Base-by-base conservation (phyloP, 2,797 vertebrate genomes). In the Pogonophryne albipinna region DNA sequence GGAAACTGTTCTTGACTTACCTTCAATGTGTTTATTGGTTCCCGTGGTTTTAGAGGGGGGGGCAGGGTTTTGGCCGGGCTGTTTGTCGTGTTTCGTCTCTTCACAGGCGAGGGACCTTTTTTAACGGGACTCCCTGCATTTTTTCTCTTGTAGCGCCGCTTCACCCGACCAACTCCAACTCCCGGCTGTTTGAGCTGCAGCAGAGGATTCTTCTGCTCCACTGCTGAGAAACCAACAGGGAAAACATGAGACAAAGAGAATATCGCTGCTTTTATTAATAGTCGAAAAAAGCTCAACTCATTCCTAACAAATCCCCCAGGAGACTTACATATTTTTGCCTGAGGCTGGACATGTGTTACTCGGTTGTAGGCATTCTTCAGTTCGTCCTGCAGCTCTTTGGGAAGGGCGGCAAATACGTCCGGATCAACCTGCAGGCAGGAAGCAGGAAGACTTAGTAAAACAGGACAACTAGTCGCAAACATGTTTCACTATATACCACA, bases 391-490 rank as follows among this genome's bases (percentile, higher is more conserved):
- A 99, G 93, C 85, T 99, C 98, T 87, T 91, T 93, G 71, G 98
- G 98, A 64, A 99, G 94, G 2, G 97, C 98, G 56, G 97, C 97
- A 88, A 99, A 99, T 76, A 99, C 98, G 7, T 99, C 98, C 0
- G 98, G 98, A 89, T 99, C 98, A 66, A 99, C 97, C 95, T 96
- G 85, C 16, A 66, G 62, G 64, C 61, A 82, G 41, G 82, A 42
- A 82, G 2, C 16, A 0, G 6, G 61, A 44, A 56, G 16, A 64
- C 14, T 27, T 16, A 51, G 51, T 50, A 10, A 59, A 59, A 45
- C 46, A 27, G 27, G 27, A 27, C 27, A 27, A 27, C 27, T 27
- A 27, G 27, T 27, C 27, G 27, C 27, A 27, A 27, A 27, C 27
- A 5, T 27, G 27, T 27, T 27, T 27, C 27, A 27, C 27, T 27